A percentile compares a stretch with the other conserved stretches of the same genome.
Evolutionary conservation across 2,113 vertebrate genomes (phyloP).

Genomic region (Vidua chalybeata): DNA sequence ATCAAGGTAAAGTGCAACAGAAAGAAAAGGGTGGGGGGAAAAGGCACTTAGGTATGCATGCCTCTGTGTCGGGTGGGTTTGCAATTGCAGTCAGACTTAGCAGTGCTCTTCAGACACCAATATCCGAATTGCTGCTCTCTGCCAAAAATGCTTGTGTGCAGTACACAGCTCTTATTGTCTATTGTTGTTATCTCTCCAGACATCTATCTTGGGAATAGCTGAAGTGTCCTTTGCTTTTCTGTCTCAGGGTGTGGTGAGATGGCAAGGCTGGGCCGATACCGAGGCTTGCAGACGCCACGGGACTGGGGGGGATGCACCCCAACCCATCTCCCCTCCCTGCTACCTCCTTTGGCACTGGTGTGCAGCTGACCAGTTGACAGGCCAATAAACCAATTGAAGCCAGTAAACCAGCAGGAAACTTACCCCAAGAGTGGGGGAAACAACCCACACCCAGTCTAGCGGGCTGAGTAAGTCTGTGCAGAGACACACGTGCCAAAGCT

Average conservation of each 20-base stretch:
- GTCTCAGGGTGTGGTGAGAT: conserved; percentile 22
- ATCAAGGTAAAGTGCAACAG: neutral
- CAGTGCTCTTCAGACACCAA: neutral
- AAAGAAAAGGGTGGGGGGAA: neutral
- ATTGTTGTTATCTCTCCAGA: conserved; percentile 35
- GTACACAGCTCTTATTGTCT: conserved; percentile 32
- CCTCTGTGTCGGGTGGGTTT: neutral
- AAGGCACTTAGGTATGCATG: neutral
- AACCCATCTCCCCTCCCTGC: neutral
- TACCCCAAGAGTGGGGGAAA: neutral
- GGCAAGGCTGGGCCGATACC: neutral
- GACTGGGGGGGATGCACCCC: neutral
- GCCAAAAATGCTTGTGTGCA: conserved; percentile 13
- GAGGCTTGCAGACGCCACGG: neutral
- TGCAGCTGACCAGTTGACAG: neutral
- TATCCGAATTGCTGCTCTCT: conserved; percentile 14
- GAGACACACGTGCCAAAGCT: neutral
- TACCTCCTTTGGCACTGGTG: neutral
- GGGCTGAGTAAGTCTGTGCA: neutral
- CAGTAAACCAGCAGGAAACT: neutral
- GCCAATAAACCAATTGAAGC: neutral
- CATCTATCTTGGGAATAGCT: conserved; percentile 27
- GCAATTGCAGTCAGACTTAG: neutral
- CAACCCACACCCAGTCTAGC: rapidly evolving
- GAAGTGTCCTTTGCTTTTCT: conserved; percentile 19